phyloP scores from a whole-genome alignment of 2,888 invertebrate species.

The Eilema sororculum region DNA sequence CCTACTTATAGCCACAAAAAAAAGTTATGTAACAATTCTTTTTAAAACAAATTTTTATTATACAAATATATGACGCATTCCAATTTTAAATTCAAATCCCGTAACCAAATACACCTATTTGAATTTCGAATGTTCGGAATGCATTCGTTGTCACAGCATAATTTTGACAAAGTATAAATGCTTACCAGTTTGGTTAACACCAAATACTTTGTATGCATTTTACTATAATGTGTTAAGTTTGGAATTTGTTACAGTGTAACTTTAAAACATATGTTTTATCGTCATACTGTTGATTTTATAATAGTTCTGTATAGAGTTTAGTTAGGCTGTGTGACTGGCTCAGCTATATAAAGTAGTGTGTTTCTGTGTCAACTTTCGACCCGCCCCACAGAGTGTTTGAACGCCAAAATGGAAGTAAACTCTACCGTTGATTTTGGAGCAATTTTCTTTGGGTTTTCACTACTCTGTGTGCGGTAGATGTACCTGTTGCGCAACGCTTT shows the following conservation, averaged over 20 bases:
- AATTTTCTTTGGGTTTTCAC: constrained; percentile 16
- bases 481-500: constrained; percentile 75
- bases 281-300: constrained; percentile 18
- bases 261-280: neutral
- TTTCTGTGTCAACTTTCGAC: constrained; percentile 44
- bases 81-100: constrained; percentile 50
- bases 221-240: constrained; percentile 38
- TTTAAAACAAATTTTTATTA: constrained; percentile 13
- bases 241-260: constrained; percentile 43
- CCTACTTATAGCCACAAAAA: neutral
- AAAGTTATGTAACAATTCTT: neutral
- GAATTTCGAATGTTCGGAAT: constrained; percentile 45
- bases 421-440: constrained; percentile 18
- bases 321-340: constrained; percentile 26
- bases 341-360: constrained; percentile 34
- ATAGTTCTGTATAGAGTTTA: constrained; percentile 8
- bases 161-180: constrained; percentile 21
- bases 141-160: constrained; percentile 46
- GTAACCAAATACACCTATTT: constrained; percentile 49
- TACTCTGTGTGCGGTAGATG: constrained; percentile 47
- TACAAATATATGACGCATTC: constrained; percentile 22
- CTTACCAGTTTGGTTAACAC: constrained; percentile 33
- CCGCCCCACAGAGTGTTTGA: constrained; percentile 35
- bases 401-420: neutral
- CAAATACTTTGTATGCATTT: constrained; percentile 26